These are phyloP conservation scores for Mycetomoellerius zeteki DNA, from an alignment of 1,140 invertebrate species.

Conservation along the genomic window DNA sequence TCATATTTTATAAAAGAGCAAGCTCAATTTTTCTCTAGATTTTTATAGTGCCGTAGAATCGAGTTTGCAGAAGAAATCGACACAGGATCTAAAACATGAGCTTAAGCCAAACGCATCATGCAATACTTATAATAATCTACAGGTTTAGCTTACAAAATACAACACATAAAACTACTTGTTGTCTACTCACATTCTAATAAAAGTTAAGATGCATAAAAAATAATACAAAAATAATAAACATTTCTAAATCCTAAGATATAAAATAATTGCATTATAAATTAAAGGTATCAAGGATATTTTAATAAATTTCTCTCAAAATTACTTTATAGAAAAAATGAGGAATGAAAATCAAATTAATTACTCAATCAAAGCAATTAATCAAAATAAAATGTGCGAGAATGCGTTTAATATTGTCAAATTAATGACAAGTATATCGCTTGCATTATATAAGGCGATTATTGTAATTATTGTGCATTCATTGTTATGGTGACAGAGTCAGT, in stretches of 20 bases:
- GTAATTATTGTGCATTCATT: slow-evolving; percentile 13
- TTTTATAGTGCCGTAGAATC: slow-evolving; percentile 54
- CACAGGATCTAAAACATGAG: slow-evolving; percentile 73
- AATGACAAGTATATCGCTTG: slow-evolving; percentile 8
- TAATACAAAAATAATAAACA: not conserved
- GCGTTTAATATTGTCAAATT: slow-evolving; percentile 13
- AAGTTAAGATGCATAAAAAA: not conserved
- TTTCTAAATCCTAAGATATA: not conserved
- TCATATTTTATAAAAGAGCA: slow-evolving; percentile 50
- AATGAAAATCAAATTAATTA: not conserved
- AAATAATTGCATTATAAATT: slow-evolving; percentile 5
- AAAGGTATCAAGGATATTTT: not conserved
- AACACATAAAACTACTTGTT: slow-evolving; percentile 5
- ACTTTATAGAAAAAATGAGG: not conserved
- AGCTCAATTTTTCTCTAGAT: slow-evolving; percentile 59
- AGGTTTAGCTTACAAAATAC: not conserved
- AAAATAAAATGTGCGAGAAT: slow-evolving; percentile 24
- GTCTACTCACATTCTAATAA: slow-evolving; percentile 24
- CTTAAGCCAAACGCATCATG: slow-evolving; percentile 62
- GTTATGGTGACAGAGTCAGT: not conserved
- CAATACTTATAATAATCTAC: slow-evolving; percentile 33
- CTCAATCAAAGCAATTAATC: not conserved
- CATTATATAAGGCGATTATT: slow-evolving; percentile 20
- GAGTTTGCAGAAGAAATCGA: slow-evolving; percentile 84
- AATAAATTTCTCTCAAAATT: slow-evolving; percentile 14